These are phyloP conservation scores for Porites cylindrica DNA, from an alignment of 92 coral and sea anemone genomes.

Conservation along the genomic window DNA sequence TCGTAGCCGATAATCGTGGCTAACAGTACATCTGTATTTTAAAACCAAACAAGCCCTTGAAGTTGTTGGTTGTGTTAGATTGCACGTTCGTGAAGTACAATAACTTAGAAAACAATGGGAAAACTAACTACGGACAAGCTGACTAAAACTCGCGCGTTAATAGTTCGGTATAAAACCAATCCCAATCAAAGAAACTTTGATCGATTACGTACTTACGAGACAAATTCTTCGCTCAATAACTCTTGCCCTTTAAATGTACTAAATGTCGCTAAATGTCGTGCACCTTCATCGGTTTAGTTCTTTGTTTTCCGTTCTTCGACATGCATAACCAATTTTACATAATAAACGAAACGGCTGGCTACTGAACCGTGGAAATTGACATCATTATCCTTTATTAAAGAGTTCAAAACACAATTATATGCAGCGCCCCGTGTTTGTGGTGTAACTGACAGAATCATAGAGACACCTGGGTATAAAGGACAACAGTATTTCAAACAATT, in stretches of 20 bases:
- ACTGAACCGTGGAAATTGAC: constrained; percentile 16
- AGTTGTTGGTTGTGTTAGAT: neutral
- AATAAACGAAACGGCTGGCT: constrained; percentile 22
- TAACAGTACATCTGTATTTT: neutral
- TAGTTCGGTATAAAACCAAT: neutral
- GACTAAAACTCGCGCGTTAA: neutral
- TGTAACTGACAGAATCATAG: neutral
- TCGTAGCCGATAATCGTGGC: too few relatives aligned
- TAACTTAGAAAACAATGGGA: neutral
- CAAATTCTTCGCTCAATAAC: neutral
- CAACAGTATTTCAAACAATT: neutral
- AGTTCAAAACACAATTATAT: constrained; percentile 1
- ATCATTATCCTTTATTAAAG: neutral
- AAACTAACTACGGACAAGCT: neutral
- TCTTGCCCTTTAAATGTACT: neutral
- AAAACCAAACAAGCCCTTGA: neutral
- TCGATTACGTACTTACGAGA: constrained; percentile 11
- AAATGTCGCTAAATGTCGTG: neutral
- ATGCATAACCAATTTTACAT: constrained; percentile 34
- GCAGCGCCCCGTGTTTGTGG: neutral
- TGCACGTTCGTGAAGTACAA: neutral
- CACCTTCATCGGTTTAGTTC: constrained; percentile 1
- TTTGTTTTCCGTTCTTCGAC: neutral
- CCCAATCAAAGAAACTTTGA: neutral
- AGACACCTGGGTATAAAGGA: neutral